Evolutionary conservation across 2,797 vertebrate genomes (phyloP), one percentile per base, ranked within the genome.

Genomic region (Ibycter americanus): DNA sequence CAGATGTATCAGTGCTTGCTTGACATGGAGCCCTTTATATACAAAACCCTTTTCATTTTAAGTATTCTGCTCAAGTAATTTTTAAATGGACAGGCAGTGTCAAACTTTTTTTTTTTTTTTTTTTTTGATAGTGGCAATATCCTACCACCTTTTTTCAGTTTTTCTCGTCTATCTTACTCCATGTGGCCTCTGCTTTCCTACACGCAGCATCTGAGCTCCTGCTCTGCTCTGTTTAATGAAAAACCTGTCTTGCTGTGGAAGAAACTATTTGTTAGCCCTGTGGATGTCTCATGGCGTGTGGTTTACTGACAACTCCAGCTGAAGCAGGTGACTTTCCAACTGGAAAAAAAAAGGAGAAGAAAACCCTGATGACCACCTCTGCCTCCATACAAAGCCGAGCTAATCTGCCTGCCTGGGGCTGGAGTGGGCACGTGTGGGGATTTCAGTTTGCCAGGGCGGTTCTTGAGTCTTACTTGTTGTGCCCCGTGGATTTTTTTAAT

Each of bases 221-320:
- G 31, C 40, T 58, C 56, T 34, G 25, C 23, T 54, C 56, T 55
- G 22, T 87, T 92, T 58, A 76, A 80, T 92, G 54, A 74, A 85
- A 73, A 71, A 5, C 27, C 59, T 63, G 32, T 90, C 63, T 89
- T 0, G 0, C 55, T 61, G 58, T 62, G 79, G 74, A 94, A 85
- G 49, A 61, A 89, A 21, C 71, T 78, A n/a, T 94, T 96, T 93
- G 78, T 85, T 94, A 93, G 65, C 38, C 44, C 87, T 34, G 38
- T 4, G 19, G 83, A 63, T 46, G 44, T 89, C 74, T 91, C 68
- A 40, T 5, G 89, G 52, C 47, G 17, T 46, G 88, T 90, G 90
- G 66, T 73, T 94, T 81, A 31, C 81, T 94, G 81, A 85, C 61
- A 90, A 9, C n/a, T 71, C 36, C 38, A 59, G 52, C 67, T 87